A percentile compares a stretch with the other conserved stretches of the same genome.
Conservation (phyloP, 2,797 vertebrate genomes). For the Ptychobarbus kaznakovi region DNA sequence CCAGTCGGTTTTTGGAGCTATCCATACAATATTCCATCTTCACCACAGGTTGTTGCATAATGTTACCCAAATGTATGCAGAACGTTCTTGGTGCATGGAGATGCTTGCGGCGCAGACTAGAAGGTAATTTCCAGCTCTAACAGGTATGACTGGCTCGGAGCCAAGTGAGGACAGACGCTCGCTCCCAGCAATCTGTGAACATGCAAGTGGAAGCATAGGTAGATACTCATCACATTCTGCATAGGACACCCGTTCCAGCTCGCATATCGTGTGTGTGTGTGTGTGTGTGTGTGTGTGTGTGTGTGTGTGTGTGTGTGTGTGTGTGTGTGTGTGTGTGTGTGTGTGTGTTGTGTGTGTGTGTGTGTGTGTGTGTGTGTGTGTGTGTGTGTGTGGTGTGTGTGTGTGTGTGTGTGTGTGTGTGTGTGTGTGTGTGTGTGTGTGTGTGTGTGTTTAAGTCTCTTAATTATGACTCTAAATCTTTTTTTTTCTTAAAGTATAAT, state of each 20-base stretch:
- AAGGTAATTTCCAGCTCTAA: constrained; percentile 81
- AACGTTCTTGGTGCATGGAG: constrained; percentile 67
- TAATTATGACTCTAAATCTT: background rate
- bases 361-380: no score
- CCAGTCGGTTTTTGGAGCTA: constrained; percentile 13
- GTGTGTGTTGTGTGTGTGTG: no score
- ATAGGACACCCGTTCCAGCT: constrained; percentile 60
- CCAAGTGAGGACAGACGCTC: constrained; percentile 52
- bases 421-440: no score
- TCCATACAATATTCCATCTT: constrained; percentile 52
- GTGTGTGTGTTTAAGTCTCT: background rate
- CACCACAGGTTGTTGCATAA: constrained; percentile 69
- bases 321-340: background rate
- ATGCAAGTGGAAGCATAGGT: constrained; percentile 39
- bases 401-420: accelerated
- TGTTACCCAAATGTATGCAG: constrained; percentile 77
- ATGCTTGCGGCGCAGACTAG: constrained; percentile 66
- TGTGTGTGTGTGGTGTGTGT: no score
- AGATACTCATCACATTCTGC: constrained; percentile 60
- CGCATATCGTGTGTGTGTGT: background rate
- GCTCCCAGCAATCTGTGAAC: constrained; percentile 42
- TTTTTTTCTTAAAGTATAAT: no score
- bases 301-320: no score
- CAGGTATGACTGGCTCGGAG: constrained; percentile 75
- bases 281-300: no score